phyloP scores from a whole-genome alignment of 2,113 vertebrate species.

The Crotalus horridus region DNA sequence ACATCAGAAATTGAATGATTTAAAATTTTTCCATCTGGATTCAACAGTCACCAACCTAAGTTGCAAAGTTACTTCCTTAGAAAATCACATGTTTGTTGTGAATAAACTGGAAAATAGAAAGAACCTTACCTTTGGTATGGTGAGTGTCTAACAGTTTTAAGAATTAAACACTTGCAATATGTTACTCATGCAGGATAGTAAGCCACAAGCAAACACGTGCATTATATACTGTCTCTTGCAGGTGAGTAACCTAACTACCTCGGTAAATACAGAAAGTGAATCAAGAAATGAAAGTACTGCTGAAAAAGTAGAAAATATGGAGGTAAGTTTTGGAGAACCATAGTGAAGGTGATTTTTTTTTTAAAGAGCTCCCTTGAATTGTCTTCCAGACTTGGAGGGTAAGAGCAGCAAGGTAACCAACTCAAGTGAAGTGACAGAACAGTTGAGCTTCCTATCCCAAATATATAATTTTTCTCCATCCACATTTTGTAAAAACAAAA shows the following conservation, averaged over 20 bases:
- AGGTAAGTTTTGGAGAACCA: conserved; percentile 43
- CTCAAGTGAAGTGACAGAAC: neutral
- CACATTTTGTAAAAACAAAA: neutral
- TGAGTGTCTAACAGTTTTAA: conserved; percentile 42
- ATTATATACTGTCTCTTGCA: neutral
- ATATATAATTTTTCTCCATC: neutral
- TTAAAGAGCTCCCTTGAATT: neutral
- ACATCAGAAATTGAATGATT: conserved; percentile 67
- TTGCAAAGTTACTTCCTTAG: conserved; percentile 61
- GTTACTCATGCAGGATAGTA: neutral
- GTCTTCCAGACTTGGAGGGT: neutral
- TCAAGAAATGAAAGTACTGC: conserved; percentile 51
- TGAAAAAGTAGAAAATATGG: conserved; percentile 50
- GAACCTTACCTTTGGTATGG: conserved; percentile 53
- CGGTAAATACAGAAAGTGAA: conserved; percentile 53
- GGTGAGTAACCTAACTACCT: conserved; percentile 61
- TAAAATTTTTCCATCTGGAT: conserved; percentile 69
- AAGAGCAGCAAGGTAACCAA: neutral
- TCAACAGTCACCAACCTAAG: conserved; percentile 66
- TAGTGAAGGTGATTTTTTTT: neutral
- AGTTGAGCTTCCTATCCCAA: neutral
- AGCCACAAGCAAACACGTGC: neutral
- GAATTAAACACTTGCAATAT: neutral
- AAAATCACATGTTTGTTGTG: conserved; percentile 56
- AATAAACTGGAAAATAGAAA: conserved; percentile 55